These are phyloP conservation scores for Acrossocheilus wenchowensis DNA, from an alignment of 2,797 vertebrate species.

Conservation along the genomic window DNA sequence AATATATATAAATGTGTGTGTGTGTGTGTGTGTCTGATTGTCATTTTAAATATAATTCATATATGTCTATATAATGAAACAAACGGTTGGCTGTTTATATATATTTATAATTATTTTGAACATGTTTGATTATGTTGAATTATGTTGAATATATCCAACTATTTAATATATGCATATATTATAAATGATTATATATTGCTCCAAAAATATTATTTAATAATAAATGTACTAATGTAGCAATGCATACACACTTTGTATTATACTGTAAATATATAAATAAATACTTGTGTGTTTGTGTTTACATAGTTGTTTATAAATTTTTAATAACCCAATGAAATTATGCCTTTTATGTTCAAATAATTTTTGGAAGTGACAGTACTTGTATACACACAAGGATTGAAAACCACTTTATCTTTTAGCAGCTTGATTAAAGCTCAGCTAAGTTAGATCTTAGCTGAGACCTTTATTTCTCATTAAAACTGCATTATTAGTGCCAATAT, in stretches of 20 bases:
- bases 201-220: too few species aligned
- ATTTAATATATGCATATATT: too few species aligned
- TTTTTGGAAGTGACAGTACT: background rate
- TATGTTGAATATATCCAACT: too few species aligned
- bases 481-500: conserved; percentile 41
- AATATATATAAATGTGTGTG: background rate
- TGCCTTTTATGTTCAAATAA: background rate
- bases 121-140: too few species aligned
- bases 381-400: background rate
- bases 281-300: background rate
- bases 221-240: too few species aligned
- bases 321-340: background rate
- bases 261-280: background rate
- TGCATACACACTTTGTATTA: background rate
- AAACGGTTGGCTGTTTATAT: too few species aligned
- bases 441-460: conserved; percentile 20
- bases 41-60: too few species aligned
- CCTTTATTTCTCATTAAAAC: conserved; percentile 28
- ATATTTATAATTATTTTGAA: too few species aligned
- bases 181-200: too few species aligned
- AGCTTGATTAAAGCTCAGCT: conserved; percentile 9
- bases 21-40: too few species aligned
- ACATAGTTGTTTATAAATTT: background rate
- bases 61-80: background rate
- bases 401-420: background rate